Conservation (phyloP, 2,888 invertebrate species). For the Tetropium fuscum region DNA sequence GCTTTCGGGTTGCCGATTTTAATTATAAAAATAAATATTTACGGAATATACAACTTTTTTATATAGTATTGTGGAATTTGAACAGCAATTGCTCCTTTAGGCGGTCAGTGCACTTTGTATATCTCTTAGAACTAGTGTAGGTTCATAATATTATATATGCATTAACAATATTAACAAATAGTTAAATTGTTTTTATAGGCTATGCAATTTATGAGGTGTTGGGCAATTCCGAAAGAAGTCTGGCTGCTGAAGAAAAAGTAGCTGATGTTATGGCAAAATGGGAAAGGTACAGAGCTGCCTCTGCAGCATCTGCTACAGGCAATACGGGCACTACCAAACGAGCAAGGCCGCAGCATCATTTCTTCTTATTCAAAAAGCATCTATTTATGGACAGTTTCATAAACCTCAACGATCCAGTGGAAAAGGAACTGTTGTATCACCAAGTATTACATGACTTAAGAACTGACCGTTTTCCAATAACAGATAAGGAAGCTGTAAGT, state of each 20-base stretch:
- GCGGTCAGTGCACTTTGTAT: not conserved
- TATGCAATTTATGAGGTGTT: conserved; percentile 95
- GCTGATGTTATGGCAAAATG: conserved; percentile 96
- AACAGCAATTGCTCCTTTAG: conserved; percentile 4
- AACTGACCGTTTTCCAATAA: conserved; percentile 91
- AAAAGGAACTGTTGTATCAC: conserved; percentile 94
- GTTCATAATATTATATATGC: not conserved
- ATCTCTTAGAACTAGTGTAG: not conserved
- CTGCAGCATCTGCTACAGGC: conserved; percentile 68
- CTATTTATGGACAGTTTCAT: conserved; percentile 84
- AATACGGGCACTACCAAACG: conserved; percentile 60
- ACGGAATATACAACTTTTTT: no score
- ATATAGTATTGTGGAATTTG: no score
- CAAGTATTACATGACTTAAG: conserved; percentile 92
- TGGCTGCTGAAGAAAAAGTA: conserved; percentile 88
- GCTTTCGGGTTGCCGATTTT: no score
- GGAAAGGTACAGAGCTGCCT: conserved; percentile 85
- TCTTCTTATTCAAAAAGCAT: conserved; percentile 85
- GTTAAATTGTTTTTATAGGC: conserved; percentile 67
- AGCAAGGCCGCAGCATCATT: conserved; percentile 70
- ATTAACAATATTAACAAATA: not conserved
- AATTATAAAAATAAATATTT: no score
- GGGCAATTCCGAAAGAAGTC: conserved; percentile 86
- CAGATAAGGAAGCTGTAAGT: conserved; percentile 93
- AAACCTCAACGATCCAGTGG: conserved; percentile 86